Evolutionary conservation across 64 coral and sea anemone species (phyloP).

Genomic region (Exaiptasia diaphana): DNA sequence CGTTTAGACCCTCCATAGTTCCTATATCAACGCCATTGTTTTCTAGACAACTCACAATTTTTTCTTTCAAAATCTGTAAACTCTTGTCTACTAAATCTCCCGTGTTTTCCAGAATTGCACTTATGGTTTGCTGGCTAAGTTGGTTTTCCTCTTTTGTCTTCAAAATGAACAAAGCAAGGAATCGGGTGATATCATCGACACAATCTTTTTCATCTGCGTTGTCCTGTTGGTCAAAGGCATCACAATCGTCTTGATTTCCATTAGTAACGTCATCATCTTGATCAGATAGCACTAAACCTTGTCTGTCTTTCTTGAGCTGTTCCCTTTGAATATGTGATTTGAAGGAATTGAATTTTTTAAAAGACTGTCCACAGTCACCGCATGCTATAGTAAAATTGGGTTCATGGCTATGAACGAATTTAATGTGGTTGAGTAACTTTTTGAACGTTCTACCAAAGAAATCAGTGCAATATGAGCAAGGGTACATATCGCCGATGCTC

Average conservation of each 20-base stretch:
- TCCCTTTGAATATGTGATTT: slow-evolving; percentile 57
- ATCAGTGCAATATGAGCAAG: slow-evolving; percentile 39
- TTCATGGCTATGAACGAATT: slow-evolving; percentile 62
- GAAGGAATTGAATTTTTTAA: slow-evolving; percentile 53
- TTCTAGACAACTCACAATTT: slow-evolving; percentile 15
- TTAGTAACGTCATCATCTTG: not conserved
- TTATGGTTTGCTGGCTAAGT: slow-evolving; percentile 37
- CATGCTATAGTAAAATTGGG: slow-evolving; percentile 57
- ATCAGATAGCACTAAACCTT: not conserved
- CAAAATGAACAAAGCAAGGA: slow-evolving; percentile 57
- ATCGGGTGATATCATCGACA: slow-evolving; percentile 32
- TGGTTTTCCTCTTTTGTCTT: slow-evolving; percentile 67
- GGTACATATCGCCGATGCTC: not conserved
- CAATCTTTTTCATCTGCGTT: not conserved
- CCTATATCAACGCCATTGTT: slow-evolving; percentile 22
- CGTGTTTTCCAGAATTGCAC: slow-evolving; percentile 22
- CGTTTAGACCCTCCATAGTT: slow-evolving; percentile 21
- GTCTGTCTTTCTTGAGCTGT: slow-evolving; percentile 5
- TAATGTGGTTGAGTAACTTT: slow-evolving; percentile 41
- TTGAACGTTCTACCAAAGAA: slow-evolving; percentile 18
- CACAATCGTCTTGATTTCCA: not conserved
- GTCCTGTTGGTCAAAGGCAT: not conserved
- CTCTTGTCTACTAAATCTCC: slow-evolving; percentile 22
- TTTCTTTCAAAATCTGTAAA: slow-evolving; percentile 10
- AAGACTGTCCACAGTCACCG: slow-evolving; percentile 51